Evolutionary conservation across 2,797 vertebrate species (phyloP).

Genomic region (Psittacula echo): DNA sequence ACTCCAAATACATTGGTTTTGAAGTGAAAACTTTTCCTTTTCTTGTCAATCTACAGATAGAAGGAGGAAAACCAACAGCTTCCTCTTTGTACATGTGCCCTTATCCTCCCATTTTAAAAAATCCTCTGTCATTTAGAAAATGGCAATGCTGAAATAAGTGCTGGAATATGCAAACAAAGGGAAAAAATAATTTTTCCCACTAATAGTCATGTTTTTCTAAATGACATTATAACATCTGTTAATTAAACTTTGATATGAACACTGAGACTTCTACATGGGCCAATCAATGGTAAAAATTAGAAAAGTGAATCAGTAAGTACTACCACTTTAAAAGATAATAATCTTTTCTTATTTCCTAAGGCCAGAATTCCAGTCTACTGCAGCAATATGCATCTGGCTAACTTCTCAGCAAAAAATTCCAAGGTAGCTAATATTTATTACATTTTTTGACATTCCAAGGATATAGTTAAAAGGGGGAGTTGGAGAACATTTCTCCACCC

Average conservation of each 20-base stretch:
- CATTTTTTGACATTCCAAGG: neutral
- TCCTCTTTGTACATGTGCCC: neutral
- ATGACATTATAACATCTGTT: neutral
- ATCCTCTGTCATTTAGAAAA: neutral
- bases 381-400: neutral
- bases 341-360: neutral
- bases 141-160: neutral
- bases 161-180: neutral
- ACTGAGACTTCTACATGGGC: neutral
- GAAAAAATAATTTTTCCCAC: neutral
- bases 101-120: neutral
- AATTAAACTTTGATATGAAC: neutral
- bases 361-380: neutral
- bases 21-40: neutral
- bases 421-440: neutral
- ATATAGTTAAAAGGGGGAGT: neutral
- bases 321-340: neutral
- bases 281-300: neutral
- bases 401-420: neutral
- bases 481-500: neutral
- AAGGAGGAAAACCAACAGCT: neutral
- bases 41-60: neutral
- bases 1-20: neutral
- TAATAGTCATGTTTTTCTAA: neutral
- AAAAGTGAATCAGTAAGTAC: neutral